phyloP scores from a whole-genome alignment of 2,113 vertebrate genomes.

The Butorides virescens region DNA sequence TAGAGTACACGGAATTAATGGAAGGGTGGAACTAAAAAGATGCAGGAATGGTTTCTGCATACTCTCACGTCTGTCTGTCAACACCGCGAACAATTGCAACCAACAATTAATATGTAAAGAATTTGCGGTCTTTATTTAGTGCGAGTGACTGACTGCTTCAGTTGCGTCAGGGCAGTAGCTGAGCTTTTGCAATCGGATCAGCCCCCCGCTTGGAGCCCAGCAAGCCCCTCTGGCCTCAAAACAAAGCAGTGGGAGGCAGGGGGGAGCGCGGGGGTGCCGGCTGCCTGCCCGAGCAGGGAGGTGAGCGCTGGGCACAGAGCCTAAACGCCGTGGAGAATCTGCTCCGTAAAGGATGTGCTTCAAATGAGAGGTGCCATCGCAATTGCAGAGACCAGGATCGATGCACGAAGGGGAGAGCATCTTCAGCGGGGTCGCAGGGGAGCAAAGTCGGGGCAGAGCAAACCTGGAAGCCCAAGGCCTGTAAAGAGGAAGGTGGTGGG shows the following conservation, averaged over 20 bases:
- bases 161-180: background rate
- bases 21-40: background rate
- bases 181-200: background rate
- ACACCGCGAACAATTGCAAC: slow-evolving; percentile 17
- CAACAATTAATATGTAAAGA: slow-evolving; percentile 46
- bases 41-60: slow-evolving; percentile 9
- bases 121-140: slow-evolving; percentile 16
- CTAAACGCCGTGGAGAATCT: background rate
- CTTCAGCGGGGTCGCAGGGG: background rate
- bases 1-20: background rate
- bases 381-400: background rate
- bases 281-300: background rate
- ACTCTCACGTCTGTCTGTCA: slow-evolving; percentile 12
- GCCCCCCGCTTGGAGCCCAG: slow-evolving; percentile 24
- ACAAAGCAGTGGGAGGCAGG: background rate
- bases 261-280: background rate
- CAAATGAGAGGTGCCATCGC: background rate
- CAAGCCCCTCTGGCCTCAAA: slow-evolving; percentile 10
- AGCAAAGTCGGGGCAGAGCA: background rate
- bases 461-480: background rate
- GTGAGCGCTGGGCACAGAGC: background rate
- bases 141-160: background rate
- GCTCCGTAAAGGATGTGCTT: accelerated
- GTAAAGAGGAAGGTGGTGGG: background rate
- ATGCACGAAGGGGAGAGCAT: accelerated